Evolutionary conservation across 2,888 invertebrate species (phyloP), one percentile per base, ranked within the genome.

Genomic region (Agriopis aurantiaria): DNA sequence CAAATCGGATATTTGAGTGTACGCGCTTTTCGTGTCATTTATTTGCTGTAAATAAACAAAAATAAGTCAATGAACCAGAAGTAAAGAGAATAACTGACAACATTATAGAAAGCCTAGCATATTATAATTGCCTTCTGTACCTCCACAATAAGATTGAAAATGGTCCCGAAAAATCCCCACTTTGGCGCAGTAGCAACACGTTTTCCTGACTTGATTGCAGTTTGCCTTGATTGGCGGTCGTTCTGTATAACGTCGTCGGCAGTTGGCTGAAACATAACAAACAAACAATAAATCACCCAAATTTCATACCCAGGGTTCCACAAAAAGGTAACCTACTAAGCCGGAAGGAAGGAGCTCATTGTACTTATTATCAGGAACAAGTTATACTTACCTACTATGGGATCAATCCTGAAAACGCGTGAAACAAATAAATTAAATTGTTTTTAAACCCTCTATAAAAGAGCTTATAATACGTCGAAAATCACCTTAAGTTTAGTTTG

Each of bases 21-120:
- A 94, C 9, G 94, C 95, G 80, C 94, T 95, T 83, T 93, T 94
- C 3, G 95, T 95, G 72, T 95, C 95, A 78, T 95, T 95, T 56
- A 92, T 87, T 94, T 95, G 94, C 95, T 95, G 91, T 75, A 52
- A 68, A 68, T 63, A 67, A 65, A 75, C 69, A 69, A 60, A 91
- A 90, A 74, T 14, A 56, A 52, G 53, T 63, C 3, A 71, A 58
- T 61, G 8, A 45, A 65, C 64, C 63, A 59, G 17, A 10, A 46
- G 33, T 33, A 52, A 52, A 51, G 10, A 14, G n/a, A 14, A 43
- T 11, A 51, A 43, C 0, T 12, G 41, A 0, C 14, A 23, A 48
- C 5, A 48, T n/a, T 17, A 48, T 11, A 8, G n/a, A 48, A 51
- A 8, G 1, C 8, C 11, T 41, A 17, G 10, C 3, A 23, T 51